phyloP scores from a whole-genome alignment of 2,888 invertebrate species.

The Drosophila merina region DNA sequence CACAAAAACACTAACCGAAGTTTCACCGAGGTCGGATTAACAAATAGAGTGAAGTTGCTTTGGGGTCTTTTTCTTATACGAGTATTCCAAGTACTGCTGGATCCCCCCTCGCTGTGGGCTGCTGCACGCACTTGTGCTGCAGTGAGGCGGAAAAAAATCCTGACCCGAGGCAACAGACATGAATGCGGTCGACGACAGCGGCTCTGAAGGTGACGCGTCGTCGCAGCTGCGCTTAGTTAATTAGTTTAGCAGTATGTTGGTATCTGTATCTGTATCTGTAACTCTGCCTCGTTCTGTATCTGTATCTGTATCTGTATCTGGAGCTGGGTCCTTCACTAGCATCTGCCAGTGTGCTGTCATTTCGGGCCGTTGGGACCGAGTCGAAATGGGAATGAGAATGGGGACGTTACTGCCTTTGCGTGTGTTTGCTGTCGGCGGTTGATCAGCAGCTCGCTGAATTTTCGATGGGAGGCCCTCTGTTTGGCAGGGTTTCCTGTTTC shows the following conservation, averaged over 20 bases:
- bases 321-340: slow-evolving; percentile 3
- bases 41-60: neutral
- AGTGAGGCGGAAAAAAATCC: slow-evolving; percentile 49
- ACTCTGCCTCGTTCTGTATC: slow-evolving; percentile 14
- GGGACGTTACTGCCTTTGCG: slow-evolving; percentile 35
- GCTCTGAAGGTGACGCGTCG: slow-evolving; percentile 44
- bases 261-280: slow-evolving; percentile 22
- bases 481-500: slow-evolving; percentile 12
- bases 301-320: slow-evolving; percentile 15
- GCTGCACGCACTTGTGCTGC: slow-evolving; percentile 68
- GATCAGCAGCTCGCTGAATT: slow-evolving; percentile 56
- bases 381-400: slow-evolving; percentile 7
- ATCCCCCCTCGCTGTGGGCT: slow-evolving; percentile 31
- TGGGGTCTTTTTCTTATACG: neutral
- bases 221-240: slow-evolving; percentile 72
- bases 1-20: slow-evolving; percentile 34
- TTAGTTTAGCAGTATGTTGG: slow-evolving; percentile 70
- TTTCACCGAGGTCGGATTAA: slow-evolving; percentile 1
- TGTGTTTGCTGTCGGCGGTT: slow-evolving; percentile 69
- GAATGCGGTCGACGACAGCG: slow-evolving; percentile 43
- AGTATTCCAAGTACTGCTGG: neutral
- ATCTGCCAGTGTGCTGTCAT: slow-evolving; percentile 53
- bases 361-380: slow-evolving; percentile 45
- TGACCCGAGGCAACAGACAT: slow-evolving; percentile 60
- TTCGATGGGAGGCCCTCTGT: slow-evolving; percentile 27